Percentiles rank a stretch among this genome's conserved stretches.
Conservation (phyloP, 35 echinoderm and acorn worm genomes). For the Apostichopus californicus region DNA sequence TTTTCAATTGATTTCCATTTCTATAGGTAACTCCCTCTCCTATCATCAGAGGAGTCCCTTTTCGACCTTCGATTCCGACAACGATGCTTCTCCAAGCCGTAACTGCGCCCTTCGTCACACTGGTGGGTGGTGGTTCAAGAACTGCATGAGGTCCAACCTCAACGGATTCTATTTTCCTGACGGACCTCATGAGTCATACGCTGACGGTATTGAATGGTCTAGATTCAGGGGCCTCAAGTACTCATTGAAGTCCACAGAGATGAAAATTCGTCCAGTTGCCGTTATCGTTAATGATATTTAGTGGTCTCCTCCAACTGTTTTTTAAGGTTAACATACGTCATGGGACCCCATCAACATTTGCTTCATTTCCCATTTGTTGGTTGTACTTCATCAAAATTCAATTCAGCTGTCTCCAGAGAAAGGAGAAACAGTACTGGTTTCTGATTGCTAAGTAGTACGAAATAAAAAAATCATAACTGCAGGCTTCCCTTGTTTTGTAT, state of each 20-base stretch:
- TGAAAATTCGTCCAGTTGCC: conserved; percentile 47
- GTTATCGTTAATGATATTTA: background rate
- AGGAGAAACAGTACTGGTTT: too few species aligned
- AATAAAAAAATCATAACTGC: too few species aligned
- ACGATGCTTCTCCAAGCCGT: conserved; percentile 1
- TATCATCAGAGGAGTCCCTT: conserved; percentile 26
- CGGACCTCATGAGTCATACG: conserved; percentile 58
- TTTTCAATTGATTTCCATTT: too few species aligned
- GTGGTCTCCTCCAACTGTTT: too few species aligned
- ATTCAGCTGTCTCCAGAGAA: too few species aligned
- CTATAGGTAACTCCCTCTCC: conserved; percentile 18
- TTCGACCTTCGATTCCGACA: conserved; percentile 23
- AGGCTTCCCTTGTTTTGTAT: too few species aligned
- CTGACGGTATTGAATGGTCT: conserved; percentile 82
- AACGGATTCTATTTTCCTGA: conserved; percentile 35
- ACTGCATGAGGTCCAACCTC: conserved; percentile 23
- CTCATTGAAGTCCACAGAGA: conserved; percentile 54
- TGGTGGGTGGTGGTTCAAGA: conserved; percentile 60
- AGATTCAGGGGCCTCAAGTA: conserved; percentile 87
- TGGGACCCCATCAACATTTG: too few species aligned
- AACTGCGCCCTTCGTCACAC: conserved; percentile 44
- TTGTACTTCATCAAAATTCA: too few species aligned
- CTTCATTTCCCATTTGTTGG: too few species aligned
- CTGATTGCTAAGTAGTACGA: too few species aligned
- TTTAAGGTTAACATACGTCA: background rate